phyloP scores from a whole-genome alignment of 2,888 invertebrate species.

The Mythimna lalbum region DNA sequence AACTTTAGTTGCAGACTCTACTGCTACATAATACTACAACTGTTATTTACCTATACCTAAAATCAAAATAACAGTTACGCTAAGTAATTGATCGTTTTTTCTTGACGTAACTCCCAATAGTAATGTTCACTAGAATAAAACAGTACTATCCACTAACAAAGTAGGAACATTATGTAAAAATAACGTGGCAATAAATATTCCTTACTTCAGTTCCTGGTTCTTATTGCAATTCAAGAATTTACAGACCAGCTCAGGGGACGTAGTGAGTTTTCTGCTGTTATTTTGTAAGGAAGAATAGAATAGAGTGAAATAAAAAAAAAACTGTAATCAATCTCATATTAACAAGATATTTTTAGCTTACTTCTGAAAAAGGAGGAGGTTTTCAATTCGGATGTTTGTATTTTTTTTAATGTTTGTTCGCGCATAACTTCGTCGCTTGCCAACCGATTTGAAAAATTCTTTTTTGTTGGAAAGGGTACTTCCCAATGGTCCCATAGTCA shows the following conservation, averaged over 20 bases:
- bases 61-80: slow-evolving; percentile 6
- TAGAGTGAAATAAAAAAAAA: neutral
- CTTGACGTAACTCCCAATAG: slow-evolving; percentile 11
- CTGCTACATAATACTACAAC: no score
- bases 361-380: no score
- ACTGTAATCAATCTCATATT: neutral
- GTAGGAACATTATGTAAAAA: slow-evolving; percentile 12
- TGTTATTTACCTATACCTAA: neutral
- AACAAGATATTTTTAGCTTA: no score
- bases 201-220: slow-evolving; percentile 26
- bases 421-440: no score
- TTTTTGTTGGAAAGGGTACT: no score
- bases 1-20: no score
- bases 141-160: slow-evolving; percentile 21
- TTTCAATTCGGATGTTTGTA: no score
- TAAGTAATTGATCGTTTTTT: neutral
- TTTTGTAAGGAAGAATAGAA: neutral
- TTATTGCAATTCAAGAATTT: slow-evolving; percentile 37
- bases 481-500: no score
- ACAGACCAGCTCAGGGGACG: slow-evolving; percentile 6
- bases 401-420: no score
- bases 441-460: no score
- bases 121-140: slow-evolving; percentile 18
- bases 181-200: slow-evolving; percentile 25
- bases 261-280: neutral